A percentile compares a stretch with the other conserved stretches of the same genome.
Conservation (phyloP, 2,888 invertebrate species). For the Platerodrilus igneus region DNA sequence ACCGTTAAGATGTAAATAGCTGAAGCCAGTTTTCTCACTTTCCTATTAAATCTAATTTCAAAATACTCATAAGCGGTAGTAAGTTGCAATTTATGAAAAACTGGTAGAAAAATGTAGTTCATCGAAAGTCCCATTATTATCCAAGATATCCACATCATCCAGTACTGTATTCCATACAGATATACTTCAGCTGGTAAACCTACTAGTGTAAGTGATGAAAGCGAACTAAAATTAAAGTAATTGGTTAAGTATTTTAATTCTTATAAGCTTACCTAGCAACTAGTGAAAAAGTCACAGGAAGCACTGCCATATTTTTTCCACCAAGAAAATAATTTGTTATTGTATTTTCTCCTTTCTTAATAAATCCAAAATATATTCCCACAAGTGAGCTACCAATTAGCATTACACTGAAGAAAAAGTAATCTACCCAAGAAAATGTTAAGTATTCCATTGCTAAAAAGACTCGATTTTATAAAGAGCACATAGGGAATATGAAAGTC, state of each 20-base stretch:
- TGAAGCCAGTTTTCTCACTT: slow-evolving; percentile 56
- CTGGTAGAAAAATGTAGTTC: slow-evolving; percentile 54
- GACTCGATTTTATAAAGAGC: no score
- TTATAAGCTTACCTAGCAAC: slow-evolving; percentile 60
- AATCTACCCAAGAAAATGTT: slow-evolving; percentile 53
- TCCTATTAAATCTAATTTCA: slow-evolving; percentile 59
- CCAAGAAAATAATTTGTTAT: slow-evolving; percentile 68
- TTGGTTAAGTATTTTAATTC: neutral
- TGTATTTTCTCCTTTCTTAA: slow-evolving; percentile 55
- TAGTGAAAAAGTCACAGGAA: slow-evolving; percentile 69
- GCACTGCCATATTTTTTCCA: slow-evolving; percentile 64
- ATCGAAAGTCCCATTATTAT: slow-evolving; percentile 37
- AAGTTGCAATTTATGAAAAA: slow-evolving; percentile 66
- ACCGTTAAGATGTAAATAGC: slow-evolving; percentile 57
- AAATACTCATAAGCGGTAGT: slow-evolving; percentile 68
- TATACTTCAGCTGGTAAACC: slow-evolving; percentile 74
- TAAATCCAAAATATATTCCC: slow-evolving; percentile 58
- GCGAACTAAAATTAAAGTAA: slow-evolving; percentile 52
- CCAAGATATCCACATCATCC: slow-evolving; percentile 46
- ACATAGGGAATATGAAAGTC: no score
- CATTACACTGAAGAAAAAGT: slow-evolving; percentile 52
- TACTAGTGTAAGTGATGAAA: slow-evolving; percentile 70
- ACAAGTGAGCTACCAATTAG: slow-evolving; percentile 53
- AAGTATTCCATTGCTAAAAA: slow-evolving; percentile 13
- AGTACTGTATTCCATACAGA: slow-evolving; percentile 64